Evolutionary conservation across 2,113 vertebrate genomes (phyloP).

Genomic region (Nipponia nippon): DNA sequence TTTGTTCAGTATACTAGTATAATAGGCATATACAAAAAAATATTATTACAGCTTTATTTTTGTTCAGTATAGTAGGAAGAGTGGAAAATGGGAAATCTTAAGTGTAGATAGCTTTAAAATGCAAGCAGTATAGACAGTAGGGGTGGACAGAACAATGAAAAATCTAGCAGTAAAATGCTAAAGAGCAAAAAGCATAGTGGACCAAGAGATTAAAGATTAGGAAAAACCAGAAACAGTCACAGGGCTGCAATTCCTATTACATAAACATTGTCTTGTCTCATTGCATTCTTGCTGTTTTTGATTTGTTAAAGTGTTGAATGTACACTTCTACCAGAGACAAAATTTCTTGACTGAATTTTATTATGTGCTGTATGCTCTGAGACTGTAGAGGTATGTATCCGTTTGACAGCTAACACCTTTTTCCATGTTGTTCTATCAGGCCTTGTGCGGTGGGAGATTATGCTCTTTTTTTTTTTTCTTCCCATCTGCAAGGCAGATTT

Average conservation of each 20-base stretch:
- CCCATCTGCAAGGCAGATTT: not conserved
- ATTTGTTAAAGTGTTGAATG: not conserved
- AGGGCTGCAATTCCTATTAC: not conserved
- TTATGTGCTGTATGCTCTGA: not conserved
- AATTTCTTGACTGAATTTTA: not conserved
- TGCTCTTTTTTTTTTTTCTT: not conserved
- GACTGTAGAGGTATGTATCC: not conserved
- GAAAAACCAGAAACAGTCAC: not conserved
- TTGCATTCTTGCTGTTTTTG: rapidly evolving
- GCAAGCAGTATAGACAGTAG: not conserved
- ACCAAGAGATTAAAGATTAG: not conserved
- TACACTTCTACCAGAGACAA: not conserved
- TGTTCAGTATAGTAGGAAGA: not conserved
- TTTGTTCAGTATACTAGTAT: not conserved
- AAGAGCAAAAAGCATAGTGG: not conserved
- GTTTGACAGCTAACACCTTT: not conserved
- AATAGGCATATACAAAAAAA: not conserved
- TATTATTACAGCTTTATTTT: not conserved
- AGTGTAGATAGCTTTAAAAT: not conserved
- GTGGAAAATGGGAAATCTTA: not conserved
- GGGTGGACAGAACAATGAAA: not conserved
- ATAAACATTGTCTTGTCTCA: not conserved
- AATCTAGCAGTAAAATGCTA: not conserved
- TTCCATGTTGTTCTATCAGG: not conserved
- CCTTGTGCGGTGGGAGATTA: not conserved